phyloP scores from a whole-genome alignment of 1,140 invertebrate species.

The Trichomalopsis sarcophagae region DNA sequence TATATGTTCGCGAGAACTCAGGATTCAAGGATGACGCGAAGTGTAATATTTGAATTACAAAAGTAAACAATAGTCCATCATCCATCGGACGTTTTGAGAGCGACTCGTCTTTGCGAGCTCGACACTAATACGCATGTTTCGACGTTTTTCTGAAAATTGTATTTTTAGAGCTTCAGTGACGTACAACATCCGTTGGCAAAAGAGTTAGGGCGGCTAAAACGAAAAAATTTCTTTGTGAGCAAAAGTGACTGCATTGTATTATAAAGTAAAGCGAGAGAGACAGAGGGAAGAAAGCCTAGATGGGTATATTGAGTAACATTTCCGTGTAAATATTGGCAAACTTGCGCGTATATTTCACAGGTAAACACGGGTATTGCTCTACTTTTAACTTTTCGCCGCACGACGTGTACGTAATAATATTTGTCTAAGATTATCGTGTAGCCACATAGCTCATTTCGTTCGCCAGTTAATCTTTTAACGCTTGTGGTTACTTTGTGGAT shows the following conservation, averaged over 20 bases:
- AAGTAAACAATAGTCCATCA: conserved; percentile 18
- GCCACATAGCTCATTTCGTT: background rate
- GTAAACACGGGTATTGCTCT: background rate
- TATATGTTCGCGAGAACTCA: background rate
- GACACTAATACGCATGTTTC: background rate
- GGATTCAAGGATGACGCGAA: background rate
- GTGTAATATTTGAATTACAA: conserved; percentile 1
- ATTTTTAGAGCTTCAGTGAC: background rate
- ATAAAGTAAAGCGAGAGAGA: no score
- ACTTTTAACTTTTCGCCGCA: background rate
- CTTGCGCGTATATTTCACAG: background rate
- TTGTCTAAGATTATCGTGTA: background rate
- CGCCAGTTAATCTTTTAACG: background rate
- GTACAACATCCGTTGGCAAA: background rate
- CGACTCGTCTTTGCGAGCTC: background rate
- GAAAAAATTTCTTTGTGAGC: background rate
- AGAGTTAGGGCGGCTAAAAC: background rate
- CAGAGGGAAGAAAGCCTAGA: no score
- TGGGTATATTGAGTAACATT: no score
- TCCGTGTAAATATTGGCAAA: background rate
- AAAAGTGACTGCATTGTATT: background rate
- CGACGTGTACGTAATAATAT: background rate
- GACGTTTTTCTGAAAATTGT: background rate
- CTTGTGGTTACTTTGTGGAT: background rate
- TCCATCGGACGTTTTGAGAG: background rate